phyloP scores from a whole-genome alignment of 2,888 invertebrate genomes.

The Lagria hirta region DNA sequence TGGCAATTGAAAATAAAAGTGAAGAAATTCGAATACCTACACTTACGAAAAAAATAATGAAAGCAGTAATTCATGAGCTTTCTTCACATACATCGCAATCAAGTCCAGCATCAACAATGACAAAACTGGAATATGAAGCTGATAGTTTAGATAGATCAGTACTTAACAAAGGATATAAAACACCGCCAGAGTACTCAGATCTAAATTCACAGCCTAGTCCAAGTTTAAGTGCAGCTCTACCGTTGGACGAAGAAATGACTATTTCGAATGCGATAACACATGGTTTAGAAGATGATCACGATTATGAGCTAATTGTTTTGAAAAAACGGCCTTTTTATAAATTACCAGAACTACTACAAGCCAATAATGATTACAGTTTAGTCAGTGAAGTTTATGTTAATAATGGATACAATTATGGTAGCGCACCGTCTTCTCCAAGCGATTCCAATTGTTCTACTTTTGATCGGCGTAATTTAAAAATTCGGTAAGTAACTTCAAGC shows the following conservation, averaged over 20 bases:
- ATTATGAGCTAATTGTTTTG: slow-evolving; percentile 55
- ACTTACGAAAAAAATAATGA: slow-evolving; percentile 63
- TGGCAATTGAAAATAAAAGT: slow-evolving; percentile 56
- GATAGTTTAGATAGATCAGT: slow-evolving; percentile 70
- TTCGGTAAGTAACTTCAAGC: slow-evolving; percentile 45
- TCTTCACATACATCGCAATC: slow-evolving; percentile 32
- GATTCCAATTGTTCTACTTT: slow-evolving; percentile 61
- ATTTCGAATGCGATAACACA: slow-evolving; percentile 76
- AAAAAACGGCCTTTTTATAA: slow-evolving; percentile 52
- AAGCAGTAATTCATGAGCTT: slow-evolving; percentile 63
- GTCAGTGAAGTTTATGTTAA: slow-evolving; percentile 80
- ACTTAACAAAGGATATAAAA: slow-evolving; percentile 57
- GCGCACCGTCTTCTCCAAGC: slow-evolving; percentile 61
- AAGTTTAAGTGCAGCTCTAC: slow-evolving; percentile 71
- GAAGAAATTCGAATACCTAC: slow-evolving; percentile 53
- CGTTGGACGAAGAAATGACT: slow-evolving; percentile 78
- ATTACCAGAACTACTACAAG: slow-evolving; percentile 56
- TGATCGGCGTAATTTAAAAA: slow-evolving; percentile 48
- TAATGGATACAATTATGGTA: slow-evolving; percentile 68
- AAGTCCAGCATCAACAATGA: slow-evolving; percentile 10
- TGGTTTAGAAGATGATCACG: slow-evolving; percentile 52
- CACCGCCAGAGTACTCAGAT: slow-evolving; percentile 66
- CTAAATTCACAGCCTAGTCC: slow-evolving; percentile 72
- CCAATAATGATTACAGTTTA: slow-evolving; percentile 63
- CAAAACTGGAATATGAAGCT: slow-evolving; percentile 64